These are phyloP conservation scores for Sinocyclocheilus grahami DNA, from an alignment of 2,113 vertebrate genomes.

Conservation along the genomic window DNA sequence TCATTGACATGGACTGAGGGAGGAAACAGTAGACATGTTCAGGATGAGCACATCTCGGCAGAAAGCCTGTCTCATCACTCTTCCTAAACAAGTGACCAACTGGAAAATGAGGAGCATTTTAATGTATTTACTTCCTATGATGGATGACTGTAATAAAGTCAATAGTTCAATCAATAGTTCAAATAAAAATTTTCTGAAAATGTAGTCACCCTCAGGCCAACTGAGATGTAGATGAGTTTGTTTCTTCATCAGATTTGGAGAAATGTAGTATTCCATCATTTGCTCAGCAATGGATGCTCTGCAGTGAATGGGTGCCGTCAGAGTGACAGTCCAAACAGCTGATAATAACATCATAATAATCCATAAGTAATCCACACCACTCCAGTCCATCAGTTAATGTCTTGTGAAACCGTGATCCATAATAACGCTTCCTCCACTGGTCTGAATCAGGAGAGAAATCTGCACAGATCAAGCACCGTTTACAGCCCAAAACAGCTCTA, in stretches of 20 bases:
- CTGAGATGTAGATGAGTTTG: not conserved
- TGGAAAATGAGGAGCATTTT: not conserved
- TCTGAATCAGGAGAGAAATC: too few relatives aligned
- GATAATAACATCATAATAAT: too few relatives aligned
- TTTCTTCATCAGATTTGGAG: not conserved
- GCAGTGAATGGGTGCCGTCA: not conserved
- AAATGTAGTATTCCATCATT: not conserved
- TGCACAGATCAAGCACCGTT: too few relatives aligned
- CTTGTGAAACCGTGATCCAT: too few relatives aligned
- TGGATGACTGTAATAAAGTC: not conserved
- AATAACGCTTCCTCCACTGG: too few relatives aligned
- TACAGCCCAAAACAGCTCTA: too few relatives aligned
- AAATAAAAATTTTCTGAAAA: not conserved
- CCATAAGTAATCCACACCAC: too few relatives aligned
- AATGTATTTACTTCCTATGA: not conserved
- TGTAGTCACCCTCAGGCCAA: not conserved
- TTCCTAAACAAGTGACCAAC: not conserved
- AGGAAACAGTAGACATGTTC: conserved; percentile 44
- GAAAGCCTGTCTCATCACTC: conserved; percentile 4
- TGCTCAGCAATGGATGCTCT: not conserved
- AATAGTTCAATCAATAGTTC: not conserved
- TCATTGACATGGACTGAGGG: conserved; percentile 40
- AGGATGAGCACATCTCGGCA: not conserved
- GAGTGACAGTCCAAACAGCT: too few relatives aligned
- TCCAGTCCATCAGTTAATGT: too few relatives aligned